Evolutionary conservation across 2,797 vertebrate genomes (phyloP).

Genomic region (Sebastes wilsoni): DNA sequence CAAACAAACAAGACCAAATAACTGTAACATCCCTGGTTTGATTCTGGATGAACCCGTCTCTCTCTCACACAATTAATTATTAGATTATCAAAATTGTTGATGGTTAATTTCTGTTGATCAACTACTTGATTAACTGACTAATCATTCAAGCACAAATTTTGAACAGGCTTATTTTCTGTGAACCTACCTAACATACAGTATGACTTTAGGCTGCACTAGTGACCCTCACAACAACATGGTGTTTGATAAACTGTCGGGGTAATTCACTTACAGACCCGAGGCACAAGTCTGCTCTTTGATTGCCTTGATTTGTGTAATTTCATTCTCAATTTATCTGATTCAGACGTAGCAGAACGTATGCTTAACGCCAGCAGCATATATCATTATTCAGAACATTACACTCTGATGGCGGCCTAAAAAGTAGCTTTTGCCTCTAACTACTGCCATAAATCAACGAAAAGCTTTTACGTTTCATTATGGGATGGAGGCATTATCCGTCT

Average conservation of each 20-base stretch:
- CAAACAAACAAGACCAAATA: not conserved
- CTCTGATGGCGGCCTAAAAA: constrained; percentile 50
- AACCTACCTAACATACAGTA: not conserved
- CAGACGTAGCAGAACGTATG: constrained; percentile 22
- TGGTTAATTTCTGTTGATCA: not conserved
- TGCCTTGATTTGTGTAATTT: constrained; percentile 42
- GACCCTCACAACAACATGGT: constrained; percentile 1
- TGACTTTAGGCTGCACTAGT: not conserved
- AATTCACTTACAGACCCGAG: constrained; percentile 16
- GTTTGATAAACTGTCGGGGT: constrained; percentile 6
- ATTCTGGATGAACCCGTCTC: not conserved
- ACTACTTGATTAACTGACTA: not conserved
- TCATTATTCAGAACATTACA: constrained; percentile 59
- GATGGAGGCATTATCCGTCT: constrained; percentile 46
- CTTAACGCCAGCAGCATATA: constrained; percentile 37
- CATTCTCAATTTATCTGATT: constrained; percentile 49
- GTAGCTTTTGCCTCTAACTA: constrained; percentile 48
- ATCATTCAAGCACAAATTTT: not conserved
- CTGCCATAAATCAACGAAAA: constrained; percentile 60
- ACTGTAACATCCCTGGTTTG: not conserved
- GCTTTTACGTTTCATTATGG: constrained; percentile 59
- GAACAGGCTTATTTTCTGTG: not conserved
- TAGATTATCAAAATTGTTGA: not conserved
- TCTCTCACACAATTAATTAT: not conserved
- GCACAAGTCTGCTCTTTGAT: constrained; percentile 9